phyloP scores from a whole-genome alignment of 2,797 vertebrate species.

The Xenops minutus region DNA sequence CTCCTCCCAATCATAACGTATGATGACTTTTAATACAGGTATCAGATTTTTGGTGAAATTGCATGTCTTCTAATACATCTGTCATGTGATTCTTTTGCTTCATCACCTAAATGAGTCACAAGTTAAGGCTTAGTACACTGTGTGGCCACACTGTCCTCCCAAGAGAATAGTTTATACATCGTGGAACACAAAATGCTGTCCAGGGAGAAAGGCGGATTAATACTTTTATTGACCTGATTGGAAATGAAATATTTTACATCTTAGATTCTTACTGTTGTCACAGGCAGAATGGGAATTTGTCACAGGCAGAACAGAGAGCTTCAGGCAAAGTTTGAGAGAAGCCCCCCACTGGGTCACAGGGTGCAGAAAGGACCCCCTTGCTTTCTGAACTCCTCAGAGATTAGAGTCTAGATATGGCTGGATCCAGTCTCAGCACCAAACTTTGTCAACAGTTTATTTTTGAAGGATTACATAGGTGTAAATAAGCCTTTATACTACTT shows the following conservation, averaged over 20 bases:
- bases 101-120: neutral
- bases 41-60: neutral
- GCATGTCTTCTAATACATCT: neutral
- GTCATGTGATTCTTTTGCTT: neutral
- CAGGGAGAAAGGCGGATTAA: neutral
- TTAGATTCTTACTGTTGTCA: neutral
- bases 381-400: neutral
- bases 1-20: neutral
- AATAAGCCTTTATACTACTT: neutral
- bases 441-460: neutral
- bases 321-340: neutral
- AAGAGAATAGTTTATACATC: neutral
- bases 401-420: neutral
- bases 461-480: neutral
- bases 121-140: neutral
- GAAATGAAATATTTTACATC: neutral
- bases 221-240: neutral
- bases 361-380: neutral
- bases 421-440: neutral
- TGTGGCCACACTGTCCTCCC: neutral
- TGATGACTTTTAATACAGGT: neutral
- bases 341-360: neutral
- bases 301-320: neutral
- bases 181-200: neutral
- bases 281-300: neutral